phyloP scores from a whole-genome alignment of 2,797 vertebrate genomes.

The Picus viridis region DNA sequence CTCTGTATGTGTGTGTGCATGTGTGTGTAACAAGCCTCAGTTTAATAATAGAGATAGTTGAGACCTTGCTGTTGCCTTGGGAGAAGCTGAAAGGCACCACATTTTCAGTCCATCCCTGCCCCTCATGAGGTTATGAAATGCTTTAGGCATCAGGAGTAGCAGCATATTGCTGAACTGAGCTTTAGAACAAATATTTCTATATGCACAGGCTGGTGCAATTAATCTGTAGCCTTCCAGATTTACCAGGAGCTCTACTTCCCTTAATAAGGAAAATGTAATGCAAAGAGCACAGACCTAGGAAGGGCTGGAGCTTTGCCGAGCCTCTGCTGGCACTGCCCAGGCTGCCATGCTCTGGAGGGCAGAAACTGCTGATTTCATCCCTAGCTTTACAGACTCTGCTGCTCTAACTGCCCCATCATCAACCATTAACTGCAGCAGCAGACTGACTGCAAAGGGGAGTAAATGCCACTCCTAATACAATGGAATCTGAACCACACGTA shows the following conservation, averaged over 20 bases:
- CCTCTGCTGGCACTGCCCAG: not conserved
- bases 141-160: not conserved
- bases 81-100: not conserved
- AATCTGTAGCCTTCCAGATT: not conserved
- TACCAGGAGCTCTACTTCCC: not conserved
- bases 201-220: not conserved
- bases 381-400: accelerated
- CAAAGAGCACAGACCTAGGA: not conserved
- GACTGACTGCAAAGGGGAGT: not conserved
- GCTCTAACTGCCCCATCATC: not conserved
- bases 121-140: not conserved
- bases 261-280: not conserved
- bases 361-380: not conserved
- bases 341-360: not conserved
- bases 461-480: too few species aligned
- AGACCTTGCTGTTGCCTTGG: not conserved
- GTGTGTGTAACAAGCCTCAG: not conserved
- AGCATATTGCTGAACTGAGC: not conserved
- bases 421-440: not conserved
- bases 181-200: not conserved
- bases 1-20: not conserved
- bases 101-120: not conserved
- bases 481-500: not conserved
- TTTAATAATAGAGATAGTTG: not conserved
- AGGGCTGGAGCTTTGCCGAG: not conserved